Evolutionary conservation across 2,888 invertebrate genomes (phyloP).

Genomic region (Cremastinae sp.): DNA sequence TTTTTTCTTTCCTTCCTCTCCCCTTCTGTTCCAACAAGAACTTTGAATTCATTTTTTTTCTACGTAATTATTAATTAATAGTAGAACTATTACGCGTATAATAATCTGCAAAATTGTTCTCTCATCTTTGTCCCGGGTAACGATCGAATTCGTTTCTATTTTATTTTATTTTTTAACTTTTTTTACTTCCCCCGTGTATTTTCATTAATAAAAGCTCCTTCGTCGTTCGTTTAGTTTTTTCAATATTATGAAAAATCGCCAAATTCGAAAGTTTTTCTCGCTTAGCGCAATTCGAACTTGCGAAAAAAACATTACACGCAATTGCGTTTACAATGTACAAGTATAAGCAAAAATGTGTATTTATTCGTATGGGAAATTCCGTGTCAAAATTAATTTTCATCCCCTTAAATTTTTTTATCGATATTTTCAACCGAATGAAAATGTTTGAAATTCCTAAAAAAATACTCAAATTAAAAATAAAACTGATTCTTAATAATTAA

Average conservation of each 20-base stretch:
- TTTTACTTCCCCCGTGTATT: background rate
- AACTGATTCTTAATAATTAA: background rate
- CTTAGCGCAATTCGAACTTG: background rate
- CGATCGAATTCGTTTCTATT: slow-evolving; percentile 1
- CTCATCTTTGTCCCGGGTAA: slow-evolving; percentile 7
- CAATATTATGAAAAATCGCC: slow-evolving; percentile 3
- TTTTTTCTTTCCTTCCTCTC: background rate
- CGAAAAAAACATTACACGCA: slow-evolving; percentile 18
- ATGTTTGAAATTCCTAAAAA: no score
- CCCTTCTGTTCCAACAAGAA: slow-evolving; percentile 3
- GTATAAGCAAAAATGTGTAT: background rate
- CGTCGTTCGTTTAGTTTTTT: no score
- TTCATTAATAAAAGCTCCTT: slow-evolving; percentile 2
- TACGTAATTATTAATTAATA: background rate
- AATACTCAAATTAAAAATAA: no score
- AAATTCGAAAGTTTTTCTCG: slow-evolving; percentile 1
- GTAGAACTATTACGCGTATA: slow-evolving; percentile 1
- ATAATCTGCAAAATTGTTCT: slow-evolving; percentile 17
- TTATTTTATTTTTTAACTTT: background rate
- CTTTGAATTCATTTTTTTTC: background rate
- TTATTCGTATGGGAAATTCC: background rate
- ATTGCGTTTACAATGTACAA: slow-evolving; percentile 12
- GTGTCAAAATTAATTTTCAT: background rate
- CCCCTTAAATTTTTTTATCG: background rate
- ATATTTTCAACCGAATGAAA: no score